phyloP scores from a whole-genome alignment of 2,113 vertebrate species.

The Antechinus flavipes region DNA sequence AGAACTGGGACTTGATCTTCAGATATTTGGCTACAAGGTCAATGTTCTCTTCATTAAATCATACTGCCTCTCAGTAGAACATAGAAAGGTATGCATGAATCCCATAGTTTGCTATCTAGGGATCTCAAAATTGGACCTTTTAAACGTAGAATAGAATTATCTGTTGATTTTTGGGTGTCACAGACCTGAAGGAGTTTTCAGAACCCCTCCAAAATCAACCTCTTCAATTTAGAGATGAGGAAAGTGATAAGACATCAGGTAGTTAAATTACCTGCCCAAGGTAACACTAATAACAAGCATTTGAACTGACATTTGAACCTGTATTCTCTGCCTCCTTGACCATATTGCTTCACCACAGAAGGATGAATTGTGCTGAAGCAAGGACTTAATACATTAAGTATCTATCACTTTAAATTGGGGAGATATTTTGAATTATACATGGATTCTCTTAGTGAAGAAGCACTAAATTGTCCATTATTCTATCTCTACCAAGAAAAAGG shows the following conservation, averaged over 20 bases:
- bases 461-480: slow-evolving; percentile 15
- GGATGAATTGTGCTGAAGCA: background rate
- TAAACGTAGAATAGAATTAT: background rate
- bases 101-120: background rate
- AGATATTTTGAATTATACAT: slow-evolving; percentile 23
- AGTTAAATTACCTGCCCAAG: background rate
- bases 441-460: slow-evolving; percentile 44
- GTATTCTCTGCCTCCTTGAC: background rate
- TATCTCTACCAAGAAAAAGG: background rate
- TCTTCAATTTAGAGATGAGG: background rate
- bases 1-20: background rate
- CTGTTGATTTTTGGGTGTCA: background rate
- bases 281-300: background rate
- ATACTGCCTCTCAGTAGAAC: background rate
- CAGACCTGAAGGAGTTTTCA: background rate
- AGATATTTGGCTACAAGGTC: background rate
- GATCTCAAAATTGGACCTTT: background rate
- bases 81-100: background rate
- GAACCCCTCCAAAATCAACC: background rate
- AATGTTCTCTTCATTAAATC: background rate
- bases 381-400: background rate
- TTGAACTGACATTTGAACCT: background rate
- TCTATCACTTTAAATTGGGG: background rate
- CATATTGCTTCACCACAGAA: background rate
- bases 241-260: background rate